Percentiles rank a stretch among this genome's conserved stretches.
These are phyloP conservation scores for Cinclus cinclus DNA, from an alignment of 2,113 vertebrate species.

Conservation along the genomic window DNA sequence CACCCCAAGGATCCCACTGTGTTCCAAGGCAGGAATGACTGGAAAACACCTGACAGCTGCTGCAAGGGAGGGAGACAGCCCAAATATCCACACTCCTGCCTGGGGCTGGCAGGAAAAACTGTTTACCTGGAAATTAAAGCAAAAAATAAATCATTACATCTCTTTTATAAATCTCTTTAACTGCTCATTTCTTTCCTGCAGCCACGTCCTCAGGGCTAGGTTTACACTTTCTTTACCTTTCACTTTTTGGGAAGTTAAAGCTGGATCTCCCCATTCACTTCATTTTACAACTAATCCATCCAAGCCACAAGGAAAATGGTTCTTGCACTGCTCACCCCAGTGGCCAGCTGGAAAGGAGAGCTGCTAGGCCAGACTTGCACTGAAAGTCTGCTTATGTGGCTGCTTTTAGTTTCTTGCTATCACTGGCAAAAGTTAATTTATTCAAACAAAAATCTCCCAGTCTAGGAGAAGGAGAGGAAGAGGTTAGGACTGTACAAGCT, in stretches of 20 bases:
- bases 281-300: background rate
- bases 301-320: background rate
- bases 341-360: background rate
- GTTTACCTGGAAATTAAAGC: background rate
- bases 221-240: background rate
- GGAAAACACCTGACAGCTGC: background rate
- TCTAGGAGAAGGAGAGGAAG: background rate
- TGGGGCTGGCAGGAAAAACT: background rate
- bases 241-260: background rate
- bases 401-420: background rate
- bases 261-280: background rate
- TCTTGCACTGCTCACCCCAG: background rate
- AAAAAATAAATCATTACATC: background rate
- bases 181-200: background rate
- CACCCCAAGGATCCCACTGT: background rate
- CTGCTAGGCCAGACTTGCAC: background rate
- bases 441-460: background rate
- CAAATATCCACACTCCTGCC: background rate
- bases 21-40: rapidly evolving
- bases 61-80: background rate
- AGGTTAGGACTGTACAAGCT: background rate
- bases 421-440: background rate
- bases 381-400: background rate
- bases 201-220: background rate
- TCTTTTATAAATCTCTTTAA: too few relatives aligned